These are phyloP conservation scores for Prionailurus viverrinus DNA, from an alignment of 2,113 vertebrate genomes.

Conservation along the genomic window DNA sequence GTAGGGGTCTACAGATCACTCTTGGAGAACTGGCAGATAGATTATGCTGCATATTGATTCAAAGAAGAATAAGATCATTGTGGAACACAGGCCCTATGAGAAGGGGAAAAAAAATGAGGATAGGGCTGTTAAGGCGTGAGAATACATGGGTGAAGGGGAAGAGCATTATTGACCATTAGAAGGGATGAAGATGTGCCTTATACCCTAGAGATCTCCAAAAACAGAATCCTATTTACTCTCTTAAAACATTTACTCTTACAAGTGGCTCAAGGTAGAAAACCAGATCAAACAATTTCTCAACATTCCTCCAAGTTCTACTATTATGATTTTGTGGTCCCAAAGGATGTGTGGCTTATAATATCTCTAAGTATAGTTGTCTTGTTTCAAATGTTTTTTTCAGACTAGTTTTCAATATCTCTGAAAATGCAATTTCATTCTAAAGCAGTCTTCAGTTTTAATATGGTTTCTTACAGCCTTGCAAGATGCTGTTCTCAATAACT, in stretches of 20 bases:
- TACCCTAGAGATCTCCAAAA: not conserved
- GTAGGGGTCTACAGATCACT: not conserved
- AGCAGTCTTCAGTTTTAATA: conserved; percentile 1
- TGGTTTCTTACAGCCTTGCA: not conserved
- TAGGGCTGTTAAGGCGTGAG: not conserved
- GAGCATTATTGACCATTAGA: not conserved
- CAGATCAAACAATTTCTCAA: conserved; percentile 15
- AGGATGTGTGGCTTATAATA: not conserved
- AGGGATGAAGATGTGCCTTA: not conserved
- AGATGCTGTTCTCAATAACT: conserved; percentile 19
- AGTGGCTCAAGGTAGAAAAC: not conserved
- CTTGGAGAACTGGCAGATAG: not conserved
- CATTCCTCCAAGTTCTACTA: not conserved
- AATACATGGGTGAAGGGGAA: not conserved
- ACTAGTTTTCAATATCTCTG: conserved; percentile 13
- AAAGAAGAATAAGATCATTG: not conserved
- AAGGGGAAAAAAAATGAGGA: not conserved
- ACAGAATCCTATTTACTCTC: not conserved
- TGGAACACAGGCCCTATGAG: not conserved
- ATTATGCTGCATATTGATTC: not conserved
- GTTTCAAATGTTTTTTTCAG: not conserved
- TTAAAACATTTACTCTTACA: conserved; percentile 3
- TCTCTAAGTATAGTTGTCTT: not conserved
- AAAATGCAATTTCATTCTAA: conserved; percentile 41
- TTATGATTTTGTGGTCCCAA: not conserved